Conservation (phyloP, 2,113 vertebrate genomes). For the Callionymus lyra region DNA sequence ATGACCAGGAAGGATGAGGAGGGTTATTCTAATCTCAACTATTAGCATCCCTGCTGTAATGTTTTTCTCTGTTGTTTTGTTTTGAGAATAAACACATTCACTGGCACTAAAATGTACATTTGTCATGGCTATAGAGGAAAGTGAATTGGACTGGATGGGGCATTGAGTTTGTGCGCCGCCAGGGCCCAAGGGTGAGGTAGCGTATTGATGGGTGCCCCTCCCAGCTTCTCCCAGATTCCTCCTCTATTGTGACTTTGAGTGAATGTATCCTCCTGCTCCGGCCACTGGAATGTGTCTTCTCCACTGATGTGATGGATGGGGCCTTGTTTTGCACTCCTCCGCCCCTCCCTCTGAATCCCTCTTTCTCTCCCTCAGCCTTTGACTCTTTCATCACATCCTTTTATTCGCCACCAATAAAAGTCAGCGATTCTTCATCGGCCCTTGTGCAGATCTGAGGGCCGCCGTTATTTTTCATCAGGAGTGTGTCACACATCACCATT, state of each 20-base stretch:
- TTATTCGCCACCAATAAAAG: slow-evolving; percentile 73
- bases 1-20: slow-evolving; percentile 9
- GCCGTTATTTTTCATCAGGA: slow-evolving; percentile 63
- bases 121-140: slow-evolving; percentile 63
- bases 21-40: slow-evolving; percentile 18
- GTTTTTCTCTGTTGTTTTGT: slow-evolving; percentile 38
- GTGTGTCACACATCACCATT: slow-evolving; percentile 67
- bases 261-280: slow-evolving; percentile 72
- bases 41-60: slow-evolving; percentile 28
- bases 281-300: slow-evolving; percentile 71
- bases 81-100: slow-evolving; percentile 47
- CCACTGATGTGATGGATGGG: slow-evolving; percentile 73
- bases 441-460: slow-evolving; percentile 63
- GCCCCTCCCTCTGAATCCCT: slow-evolving; percentile 62
- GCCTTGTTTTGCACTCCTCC: slow-evolving; percentile 69
- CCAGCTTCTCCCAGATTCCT: slow-evolving; percentile 61
- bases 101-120: slow-evolving; percentile 60
- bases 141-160: slow-evolving; percentile 54
- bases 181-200: slow-evolving; percentile 53
- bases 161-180: slow-evolving; percentile 54
- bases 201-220: slow-evolving; percentile 63
- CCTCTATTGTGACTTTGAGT: slow-evolving; percentile 68
- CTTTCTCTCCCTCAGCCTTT: slow-evolving; percentile 64
- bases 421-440: slow-evolving; percentile 71
- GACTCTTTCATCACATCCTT: slow-evolving; percentile 68